phyloP scores from a whole-genome alignment of 2,797 vertebrate species.

The Characodon lateralis region DNA sequence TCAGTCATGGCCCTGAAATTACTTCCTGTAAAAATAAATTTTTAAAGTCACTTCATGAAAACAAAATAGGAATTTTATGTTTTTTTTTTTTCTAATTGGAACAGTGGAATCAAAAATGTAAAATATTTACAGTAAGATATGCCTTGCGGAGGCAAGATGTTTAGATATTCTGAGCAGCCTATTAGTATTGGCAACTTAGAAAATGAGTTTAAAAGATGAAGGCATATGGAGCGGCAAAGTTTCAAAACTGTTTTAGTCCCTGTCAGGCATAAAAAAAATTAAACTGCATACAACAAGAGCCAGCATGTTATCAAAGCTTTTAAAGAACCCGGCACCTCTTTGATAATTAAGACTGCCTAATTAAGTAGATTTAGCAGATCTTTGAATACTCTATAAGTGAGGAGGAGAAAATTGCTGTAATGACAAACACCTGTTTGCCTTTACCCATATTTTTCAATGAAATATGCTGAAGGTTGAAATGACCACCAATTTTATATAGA shows the following conservation, averaged over 20 bases:
- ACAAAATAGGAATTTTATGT: neutral
- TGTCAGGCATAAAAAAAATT: slow-evolving; percentile 55
- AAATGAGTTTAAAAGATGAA: slow-evolving; percentile 38
- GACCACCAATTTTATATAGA: neutral
- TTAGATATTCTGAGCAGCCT: neutral
- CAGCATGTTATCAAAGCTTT: slow-evolving; percentile 57
- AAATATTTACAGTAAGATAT: neutral
- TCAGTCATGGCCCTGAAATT: slow-evolving; percentile 19
- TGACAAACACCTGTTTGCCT: slow-evolving; percentile 31
- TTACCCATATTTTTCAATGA: slow-evolving; percentile 48
- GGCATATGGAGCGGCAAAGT: slow-evolving; percentile 16
- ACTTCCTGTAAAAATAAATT: slow-evolving; percentile 4
- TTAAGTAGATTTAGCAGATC: slow-evolving; percentile 49
- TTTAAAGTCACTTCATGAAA: neutral
- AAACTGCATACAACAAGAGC: slow-evolving; percentile 41
- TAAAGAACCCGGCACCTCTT: slow-evolving; percentile 47
- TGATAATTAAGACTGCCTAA: slow-evolving; percentile 41
- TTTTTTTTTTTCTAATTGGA: neutral
- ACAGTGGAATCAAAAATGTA: neutral
- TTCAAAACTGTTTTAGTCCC: slow-evolving; percentile 53
- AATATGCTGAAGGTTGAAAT: slow-evolving; percentile 41
- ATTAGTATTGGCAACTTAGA: slow-evolving; percentile 43
- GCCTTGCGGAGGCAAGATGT: neutral
- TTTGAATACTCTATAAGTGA: slow-evolving; percentile 30
- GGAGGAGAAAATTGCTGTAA: neutral